Base-by-base conservation (phyloP, 2,888 invertebrate genomes). In the Actias luna region DNA sequence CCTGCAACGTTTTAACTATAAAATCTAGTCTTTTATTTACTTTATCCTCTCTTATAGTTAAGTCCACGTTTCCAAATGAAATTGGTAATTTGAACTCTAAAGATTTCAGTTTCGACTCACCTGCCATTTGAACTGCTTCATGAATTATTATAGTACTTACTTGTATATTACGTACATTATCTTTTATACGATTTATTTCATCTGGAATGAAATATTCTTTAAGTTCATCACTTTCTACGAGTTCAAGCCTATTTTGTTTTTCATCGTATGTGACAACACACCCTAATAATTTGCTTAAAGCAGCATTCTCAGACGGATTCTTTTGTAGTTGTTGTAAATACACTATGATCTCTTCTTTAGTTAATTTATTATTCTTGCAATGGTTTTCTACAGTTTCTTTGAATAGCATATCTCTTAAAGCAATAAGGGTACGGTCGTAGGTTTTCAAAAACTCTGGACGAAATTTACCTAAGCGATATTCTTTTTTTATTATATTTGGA, bases 281-380 rank as follows among this genome's bases (percentile, higher is more conserved):
- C 7, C 64, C 64, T 27, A 64, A 42, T n/a, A 64, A 55, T 14
- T 59, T 55, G 57, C 64, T 64, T n/a, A 64, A 33, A 18, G 64
- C 61, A 42, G 14, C 25, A 18, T 55, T 61, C n/a, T n/a, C n/a
- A 25, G 59, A 42, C 18, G 61, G 55, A 14, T 55, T 59, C 16
- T 36, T 55, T 59, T 59, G 59, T 4, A 64, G 42, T 42, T 55
- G 59, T 31, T 61, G 55, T 33, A 64, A 59, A 12, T 59, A 25
- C 14, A 31, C 57, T 16, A 59, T 55, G 14, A 64, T 61, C 31
- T 55, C 59, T 57, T 46, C 35, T 5, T 46, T 59, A 18, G 12
- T 39, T 25, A 50, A 18, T 25, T n/a, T 61, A 25, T 59, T n/a
- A 27, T 59, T 59, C n/a, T 59, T 62, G 59, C 57, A 62, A 16